Percentiles rank a stretch among this genome's conserved stretches.
Conservation (phyloP, 2,113 vertebrate genomes). For the Ciconia maguari region DNA sequence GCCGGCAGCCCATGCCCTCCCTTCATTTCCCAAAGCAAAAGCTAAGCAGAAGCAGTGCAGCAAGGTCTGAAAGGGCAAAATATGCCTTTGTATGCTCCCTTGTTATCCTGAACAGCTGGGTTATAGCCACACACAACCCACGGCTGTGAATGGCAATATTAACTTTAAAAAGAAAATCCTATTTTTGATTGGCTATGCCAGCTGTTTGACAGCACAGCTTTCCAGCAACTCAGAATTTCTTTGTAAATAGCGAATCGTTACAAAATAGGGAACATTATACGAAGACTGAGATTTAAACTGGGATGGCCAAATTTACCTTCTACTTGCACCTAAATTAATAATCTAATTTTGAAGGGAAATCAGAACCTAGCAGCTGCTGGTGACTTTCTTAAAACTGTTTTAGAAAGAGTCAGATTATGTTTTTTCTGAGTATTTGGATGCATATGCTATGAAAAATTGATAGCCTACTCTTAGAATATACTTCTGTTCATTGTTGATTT, state of each 20-base stretch:
- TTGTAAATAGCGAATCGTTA: background rate
- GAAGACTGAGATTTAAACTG: background rate
- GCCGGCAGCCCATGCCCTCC: fast-evolving
- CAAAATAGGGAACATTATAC: background rate
- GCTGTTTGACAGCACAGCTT: background rate
- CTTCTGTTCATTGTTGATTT: background rate
- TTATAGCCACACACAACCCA: background rate
- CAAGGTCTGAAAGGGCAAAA: background rate
- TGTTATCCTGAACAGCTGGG: slow-evolving; percentile 28
- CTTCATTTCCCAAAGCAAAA: background rate
- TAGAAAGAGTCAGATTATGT: background rate
- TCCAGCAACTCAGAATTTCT: slow-evolving; percentile 14
- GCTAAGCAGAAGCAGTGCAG: background rate
- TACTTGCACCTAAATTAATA: slow-evolving; percentile 31
- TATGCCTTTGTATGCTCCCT: background rate
- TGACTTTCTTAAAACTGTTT: slow-evolving; percentile 2
- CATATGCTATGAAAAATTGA: background rate
- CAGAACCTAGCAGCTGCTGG: slow-evolving; percentile 15
- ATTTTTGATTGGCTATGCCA: slow-evolving; percentile 21
- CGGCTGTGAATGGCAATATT: background rate
- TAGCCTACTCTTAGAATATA: background rate
- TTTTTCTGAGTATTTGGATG: background rate
- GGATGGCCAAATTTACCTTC: slow-evolving; percentile 17
- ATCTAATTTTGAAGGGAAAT: slow-evolving; percentile 39
- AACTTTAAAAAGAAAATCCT: slow-evolving; percentile 30